Percentiles rank a stretch among this genome's conserved stretches.
These are phyloP conservation scores for Lampris megalopsis DNA, from an alignment of 2,113 vertebrate genomes.

Conservation along the genomic window DNA sequence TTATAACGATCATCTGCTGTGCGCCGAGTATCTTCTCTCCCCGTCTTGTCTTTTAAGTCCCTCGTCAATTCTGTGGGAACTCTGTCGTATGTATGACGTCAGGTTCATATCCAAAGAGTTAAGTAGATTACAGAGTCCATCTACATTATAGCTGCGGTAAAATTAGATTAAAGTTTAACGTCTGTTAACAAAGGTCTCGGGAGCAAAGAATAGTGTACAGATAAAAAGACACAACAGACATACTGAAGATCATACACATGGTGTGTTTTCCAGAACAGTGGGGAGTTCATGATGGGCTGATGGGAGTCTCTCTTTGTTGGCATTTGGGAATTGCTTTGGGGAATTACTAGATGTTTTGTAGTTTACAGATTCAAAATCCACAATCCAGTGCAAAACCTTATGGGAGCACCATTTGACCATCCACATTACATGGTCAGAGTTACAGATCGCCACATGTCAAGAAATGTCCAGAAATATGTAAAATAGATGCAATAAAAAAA, in stretches of 20 bases:
- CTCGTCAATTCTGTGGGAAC: background rate
- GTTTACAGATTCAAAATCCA: constrained; percentile 41
- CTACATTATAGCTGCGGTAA: background rate
- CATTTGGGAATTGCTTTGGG: no score
- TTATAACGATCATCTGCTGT: background rate
- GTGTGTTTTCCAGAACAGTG: no score
- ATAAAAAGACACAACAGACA: background rate
- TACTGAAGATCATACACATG: constrained; percentile 1
- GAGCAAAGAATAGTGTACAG: background rate
- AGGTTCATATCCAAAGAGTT: constrained; percentile 21
- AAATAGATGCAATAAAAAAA: no score
- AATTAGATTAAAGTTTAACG: background rate
- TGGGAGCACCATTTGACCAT: background rate
- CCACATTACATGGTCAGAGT: background rate
- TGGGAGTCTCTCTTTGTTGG: no score
- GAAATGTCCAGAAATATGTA: background rate
- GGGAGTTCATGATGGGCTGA: no score
- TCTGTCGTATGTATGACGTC: constrained; percentile 17
- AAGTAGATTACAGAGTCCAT: no score
- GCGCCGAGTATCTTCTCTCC: background rate
- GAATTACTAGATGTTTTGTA: no score
- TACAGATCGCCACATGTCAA: constrained; percentile 4
- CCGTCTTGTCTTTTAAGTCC: no score
- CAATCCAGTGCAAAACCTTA: background rate
- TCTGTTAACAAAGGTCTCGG: background rate